These are phyloP conservation scores for Gallinago nigripennis DNA, from an alignment of 2,797 vertebrate species.

Conservation along the genomic window DNA sequence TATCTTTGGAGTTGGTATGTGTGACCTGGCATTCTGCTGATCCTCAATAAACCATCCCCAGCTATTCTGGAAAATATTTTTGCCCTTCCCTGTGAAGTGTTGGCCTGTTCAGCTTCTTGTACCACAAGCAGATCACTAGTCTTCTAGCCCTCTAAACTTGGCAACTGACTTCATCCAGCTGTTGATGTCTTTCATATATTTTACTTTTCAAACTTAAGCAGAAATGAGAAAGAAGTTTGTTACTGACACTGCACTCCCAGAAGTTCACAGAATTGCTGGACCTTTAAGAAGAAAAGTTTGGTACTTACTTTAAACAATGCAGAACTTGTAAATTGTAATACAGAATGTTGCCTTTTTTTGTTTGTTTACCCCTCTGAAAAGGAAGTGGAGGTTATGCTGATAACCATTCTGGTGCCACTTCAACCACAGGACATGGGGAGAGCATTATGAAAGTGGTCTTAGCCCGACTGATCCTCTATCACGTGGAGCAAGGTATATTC, in stretches of 20 bases:
- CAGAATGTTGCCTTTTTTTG: background rate
- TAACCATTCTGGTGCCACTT: conserved; percentile 86
- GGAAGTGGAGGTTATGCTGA: conserved; percentile 93
- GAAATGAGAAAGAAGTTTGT: background rate
- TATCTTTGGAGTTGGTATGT: background rate
- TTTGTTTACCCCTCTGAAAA: conserved; percentile 52
- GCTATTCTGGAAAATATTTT: background rate
- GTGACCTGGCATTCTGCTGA: background rate
- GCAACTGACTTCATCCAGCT: background rate
- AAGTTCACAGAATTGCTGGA: background rate
- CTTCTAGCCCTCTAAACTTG: background rate
- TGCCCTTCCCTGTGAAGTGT: background rate
- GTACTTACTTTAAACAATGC: background rate
- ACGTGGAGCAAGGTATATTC: conserved; percentile 90
- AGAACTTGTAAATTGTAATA: background rate
- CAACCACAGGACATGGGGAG: conserved; percentile 94
- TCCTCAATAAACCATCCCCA: background rate
- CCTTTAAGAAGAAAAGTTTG: background rate
- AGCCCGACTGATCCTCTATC: conserved; percentile 87
- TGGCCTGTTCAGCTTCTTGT: background rate
- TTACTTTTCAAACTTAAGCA: background rate
- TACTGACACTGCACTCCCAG: background rate
- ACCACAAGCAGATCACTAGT: background rate
- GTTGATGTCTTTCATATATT: background rate
- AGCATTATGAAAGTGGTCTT: conserved; percentile 93